Conservation (phyloP, 2,797 vertebrate species). For the Loriculus beryllinus region DNA sequence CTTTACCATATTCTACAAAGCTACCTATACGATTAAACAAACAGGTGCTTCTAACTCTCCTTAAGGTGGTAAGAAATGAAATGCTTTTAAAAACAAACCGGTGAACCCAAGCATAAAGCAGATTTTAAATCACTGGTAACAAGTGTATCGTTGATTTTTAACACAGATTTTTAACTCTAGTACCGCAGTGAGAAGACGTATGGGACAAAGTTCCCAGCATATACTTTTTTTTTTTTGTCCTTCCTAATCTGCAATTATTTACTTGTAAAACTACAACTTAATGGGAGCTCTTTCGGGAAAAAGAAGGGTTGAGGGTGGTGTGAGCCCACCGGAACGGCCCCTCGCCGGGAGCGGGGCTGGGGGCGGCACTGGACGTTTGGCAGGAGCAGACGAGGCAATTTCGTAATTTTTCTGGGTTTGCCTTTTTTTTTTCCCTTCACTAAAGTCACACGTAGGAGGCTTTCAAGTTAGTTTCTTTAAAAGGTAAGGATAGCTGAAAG, state of each 20-base stretch:
- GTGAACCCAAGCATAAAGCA: background rate
- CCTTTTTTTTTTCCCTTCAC: background rate
- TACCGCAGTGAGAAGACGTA: background rate
- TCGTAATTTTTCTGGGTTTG: background rate
- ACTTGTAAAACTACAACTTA: background rate
- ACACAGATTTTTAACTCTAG: background rate
- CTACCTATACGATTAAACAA: background rate
- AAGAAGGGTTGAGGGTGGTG: rapidly evolving
- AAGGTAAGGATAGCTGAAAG: background rate
- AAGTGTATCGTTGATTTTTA: background rate
- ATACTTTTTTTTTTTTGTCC: background rate
- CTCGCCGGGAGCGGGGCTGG: background rate
- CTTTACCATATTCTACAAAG: background rate
- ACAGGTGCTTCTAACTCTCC: background rate
- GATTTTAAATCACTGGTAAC: background rate
- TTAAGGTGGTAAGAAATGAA: background rate
- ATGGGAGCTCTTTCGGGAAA: background rate
- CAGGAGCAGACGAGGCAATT: background rate
- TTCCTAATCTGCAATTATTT: background rate
- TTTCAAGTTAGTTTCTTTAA: background rate
- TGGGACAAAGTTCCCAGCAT: background rate
- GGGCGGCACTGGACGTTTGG: background rate
- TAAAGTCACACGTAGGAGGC: background rate
- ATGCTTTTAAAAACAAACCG: background rate
- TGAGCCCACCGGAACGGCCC: background rate